phyloP scores from a whole-genome alignment of 2,113 vertebrate genomes.

The Smithornis capensis region DNA sequence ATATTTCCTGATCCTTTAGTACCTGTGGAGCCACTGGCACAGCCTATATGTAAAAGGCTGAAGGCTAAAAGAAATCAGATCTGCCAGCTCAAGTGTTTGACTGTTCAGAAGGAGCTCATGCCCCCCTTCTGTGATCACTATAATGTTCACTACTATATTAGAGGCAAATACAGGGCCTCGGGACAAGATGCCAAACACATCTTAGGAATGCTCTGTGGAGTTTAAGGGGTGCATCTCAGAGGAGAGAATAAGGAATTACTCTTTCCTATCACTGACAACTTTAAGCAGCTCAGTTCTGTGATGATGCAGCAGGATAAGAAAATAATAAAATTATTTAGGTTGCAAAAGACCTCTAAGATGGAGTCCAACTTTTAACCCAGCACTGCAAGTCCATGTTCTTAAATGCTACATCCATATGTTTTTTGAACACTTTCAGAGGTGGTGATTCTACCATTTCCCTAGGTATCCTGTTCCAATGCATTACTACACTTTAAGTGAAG shows the following conservation, averaged over 20 bases:
- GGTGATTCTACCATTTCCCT: neutral
- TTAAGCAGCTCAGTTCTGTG: neutral
- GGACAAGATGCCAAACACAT: neutral
- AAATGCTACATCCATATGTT: neutral
- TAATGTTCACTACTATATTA: rapidly evolving
- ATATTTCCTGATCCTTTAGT: neutral
- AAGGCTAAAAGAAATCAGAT: neutral
- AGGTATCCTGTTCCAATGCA: neutral
- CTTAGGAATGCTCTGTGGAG: neutral
- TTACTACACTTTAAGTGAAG: neutral
- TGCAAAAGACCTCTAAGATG: neutral
- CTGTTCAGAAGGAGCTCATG: neutral
- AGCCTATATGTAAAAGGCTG: neutral
- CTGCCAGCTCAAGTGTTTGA: neutral
- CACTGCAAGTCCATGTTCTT: neutral
- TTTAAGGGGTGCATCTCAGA: neutral
- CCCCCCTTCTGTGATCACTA: rapidly evolving
- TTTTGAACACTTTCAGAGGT: neutral
- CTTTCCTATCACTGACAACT: neutral
- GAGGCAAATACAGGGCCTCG: neutral
- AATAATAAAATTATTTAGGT: neutral
- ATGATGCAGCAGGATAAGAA: neutral
- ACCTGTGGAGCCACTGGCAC: neutral
- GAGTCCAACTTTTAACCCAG: neutral
- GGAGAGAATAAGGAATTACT: neutral